Base-by-base conservation (phyloP, 2,113 vertebrate species). In the Triplophysa tibetana region DNA sequence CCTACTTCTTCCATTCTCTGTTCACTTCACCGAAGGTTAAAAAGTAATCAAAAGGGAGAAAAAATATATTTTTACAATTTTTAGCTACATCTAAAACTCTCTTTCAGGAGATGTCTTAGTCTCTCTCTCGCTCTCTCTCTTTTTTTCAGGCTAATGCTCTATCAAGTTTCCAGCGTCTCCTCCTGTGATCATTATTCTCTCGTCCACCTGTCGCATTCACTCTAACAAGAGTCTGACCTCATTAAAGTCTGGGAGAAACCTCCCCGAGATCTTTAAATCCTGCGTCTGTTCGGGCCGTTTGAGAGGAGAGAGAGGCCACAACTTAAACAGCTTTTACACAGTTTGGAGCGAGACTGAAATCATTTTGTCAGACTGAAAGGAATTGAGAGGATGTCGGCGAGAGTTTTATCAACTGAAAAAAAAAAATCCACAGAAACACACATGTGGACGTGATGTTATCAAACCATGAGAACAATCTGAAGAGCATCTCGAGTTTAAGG, bases 161-260 rank as follows among this genome's bases (percentile, higher is more conserved):
- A 58, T 58, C 54, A 58, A n/a, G 54, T 48, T 60, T 61, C 56
- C n/a, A 29, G 56, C 21, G 62, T 60, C 62, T 72, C 63, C 33
- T 65, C 48, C 52, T 45, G 70, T 68, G 50, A 67, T 75, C 63
- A 23, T 54, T 63, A n/a, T 54, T 41, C 72, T 75, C 38, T 13
- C 52, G 23, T 33, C 68, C 23, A 24, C 66, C 66, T 24, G 45
- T 52, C 48, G 29, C 4, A 54, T 54, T 54, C 68, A 33, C 52
- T 72, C 50, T 72, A 72, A 72, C 69, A 29, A 72, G 69, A 72
- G 50, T 29, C 50, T 7, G 69, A 58, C 26, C 69, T 72, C 50
- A 19, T 70, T 70, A 70, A 38, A 38, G 5, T 58, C 54, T 56
- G 16, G 19, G 17, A 17, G 17, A 19, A 56, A 19, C 16, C 52